Conservation (phyloP, 2,797 vertebrate species). For the Chelon labrosus region DNA sequence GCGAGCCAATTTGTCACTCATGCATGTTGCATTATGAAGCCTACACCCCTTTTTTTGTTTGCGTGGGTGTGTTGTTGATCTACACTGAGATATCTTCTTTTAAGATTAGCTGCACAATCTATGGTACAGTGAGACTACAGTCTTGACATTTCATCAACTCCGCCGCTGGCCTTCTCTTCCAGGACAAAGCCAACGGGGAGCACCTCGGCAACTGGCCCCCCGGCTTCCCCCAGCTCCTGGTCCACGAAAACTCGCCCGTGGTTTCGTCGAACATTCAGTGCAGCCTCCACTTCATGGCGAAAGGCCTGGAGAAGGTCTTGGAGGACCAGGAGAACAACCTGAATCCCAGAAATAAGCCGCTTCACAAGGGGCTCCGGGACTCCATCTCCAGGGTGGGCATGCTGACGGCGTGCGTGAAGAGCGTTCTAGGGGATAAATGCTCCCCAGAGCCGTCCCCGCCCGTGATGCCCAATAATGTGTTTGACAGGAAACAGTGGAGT, state of each 20-base stretch:
- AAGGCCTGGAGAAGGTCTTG: conserved; percentile 52
- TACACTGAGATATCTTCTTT: background rate
- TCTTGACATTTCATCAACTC: background rate
- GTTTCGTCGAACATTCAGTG: conserved; percentile 45
- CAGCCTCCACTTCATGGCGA: conserved; percentile 65
- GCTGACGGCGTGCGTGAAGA: conserved; percentile 4
- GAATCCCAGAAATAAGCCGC: conserved; percentile 39
- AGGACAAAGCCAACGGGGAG: conserved; percentile 69
- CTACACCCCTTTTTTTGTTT: too few relatives aligned
- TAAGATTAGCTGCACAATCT: background rate
- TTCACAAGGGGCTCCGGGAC: conserved; percentile 8
- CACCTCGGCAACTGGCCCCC: conserved; percentile 54
- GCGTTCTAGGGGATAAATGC: conserved; percentile 27
- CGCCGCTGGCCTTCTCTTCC: background rate
- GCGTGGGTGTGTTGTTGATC: background rate
- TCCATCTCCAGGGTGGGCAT: rapidly evolving
- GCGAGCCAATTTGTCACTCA: too few relatives aligned
- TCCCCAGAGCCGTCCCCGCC: background rate
- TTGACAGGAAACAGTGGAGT: conserved; percentile 74
- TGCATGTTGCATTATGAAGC: too few relatives aligned
- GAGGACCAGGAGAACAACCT: conserved; percentile 64
- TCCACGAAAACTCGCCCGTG: background rate
- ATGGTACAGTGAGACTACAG: background rate
- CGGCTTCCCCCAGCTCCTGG: conserved; percentile 64
- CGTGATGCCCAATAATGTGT: background rate